Percentiles rank a stretch among this genome's conserved stretches.
Conservation (phyloP, 2,888 invertebrate species). For the Palloptera scutellata region DNA sequence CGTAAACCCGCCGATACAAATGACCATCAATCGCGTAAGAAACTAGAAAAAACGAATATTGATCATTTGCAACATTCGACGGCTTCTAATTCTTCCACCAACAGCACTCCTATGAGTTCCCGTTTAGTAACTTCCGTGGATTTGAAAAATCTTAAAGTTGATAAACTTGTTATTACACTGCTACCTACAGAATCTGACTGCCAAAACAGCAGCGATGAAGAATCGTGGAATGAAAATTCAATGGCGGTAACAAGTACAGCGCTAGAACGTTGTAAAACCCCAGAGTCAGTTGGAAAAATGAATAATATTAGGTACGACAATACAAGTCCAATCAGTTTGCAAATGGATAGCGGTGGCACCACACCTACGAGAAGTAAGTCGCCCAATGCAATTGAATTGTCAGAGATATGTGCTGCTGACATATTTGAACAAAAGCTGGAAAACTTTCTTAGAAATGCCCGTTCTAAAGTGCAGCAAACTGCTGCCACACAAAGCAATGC, state of each 20-base stretch:
- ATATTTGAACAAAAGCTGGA: constrained; percentile 57
- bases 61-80: neutral
- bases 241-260: constrained; percentile 7
- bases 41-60: neutral
- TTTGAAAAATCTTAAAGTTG: constrained; percentile 50
- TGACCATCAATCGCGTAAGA: too few species aligned
- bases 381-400: constrained; percentile 10
- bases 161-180: constrained; percentile 54
- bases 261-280: constrained; percentile 13
- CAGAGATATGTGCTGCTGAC: constrained; percentile 49
- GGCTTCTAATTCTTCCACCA: constrained; percentile 31
- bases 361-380: constrained; percentile 42
- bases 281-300: constrained; percentile 14
- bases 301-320: constrained; percentile 48
- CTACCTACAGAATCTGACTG: constrained; percentile 50
- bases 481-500: neutral
- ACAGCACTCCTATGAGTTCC: constrained; percentile 30
- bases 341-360: constrained; percentile 51
- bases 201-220: constrained; percentile 46
- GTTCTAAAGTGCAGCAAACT: constrained; percentile 46
- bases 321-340: constrained; percentile 55
- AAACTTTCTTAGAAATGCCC: constrained; percentile 56
- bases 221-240: constrained; percentile 30
- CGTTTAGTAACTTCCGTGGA: constrained; percentile 55
- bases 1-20: constrained; percentile 15